These are phyloP conservation scores for Drosophila azteca DNA, from an alignment of 1,140 invertebrate genomes.

Conservation along the genomic window DNA sequence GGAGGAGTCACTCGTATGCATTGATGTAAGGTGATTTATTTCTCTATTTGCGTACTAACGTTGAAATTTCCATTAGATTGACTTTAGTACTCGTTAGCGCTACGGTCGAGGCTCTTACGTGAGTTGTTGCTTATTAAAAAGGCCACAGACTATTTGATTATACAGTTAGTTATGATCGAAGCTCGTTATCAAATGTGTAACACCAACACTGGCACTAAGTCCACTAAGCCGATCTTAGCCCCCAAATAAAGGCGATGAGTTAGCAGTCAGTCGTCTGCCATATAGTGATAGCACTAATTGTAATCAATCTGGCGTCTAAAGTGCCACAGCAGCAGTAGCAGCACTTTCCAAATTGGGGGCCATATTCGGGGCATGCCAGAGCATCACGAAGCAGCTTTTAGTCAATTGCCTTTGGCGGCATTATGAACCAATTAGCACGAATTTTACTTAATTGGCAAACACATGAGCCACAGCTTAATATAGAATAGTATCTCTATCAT, in stretches of 20 bases:
- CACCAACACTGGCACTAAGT: background rate
- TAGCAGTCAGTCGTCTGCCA: background rate
- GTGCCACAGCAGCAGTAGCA: background rate
- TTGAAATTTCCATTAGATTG: constrained; percentile 13
- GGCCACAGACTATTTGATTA: constrained; percentile 31
- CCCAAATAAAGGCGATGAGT: background rate
- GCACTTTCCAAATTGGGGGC: background rate
- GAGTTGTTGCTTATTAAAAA: constrained; percentile 31
- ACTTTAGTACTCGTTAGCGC: background rate
- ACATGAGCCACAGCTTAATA: constrained; percentile 33
- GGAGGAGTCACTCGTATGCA: constrained; percentile 10
- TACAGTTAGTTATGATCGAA: constrained; percentile 8
- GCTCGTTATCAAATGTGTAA: constrained; percentile 12
- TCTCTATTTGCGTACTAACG: constrained; percentile 24
- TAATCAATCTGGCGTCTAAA: constrained; percentile 29
- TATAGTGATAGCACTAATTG: constrained; percentile 26
- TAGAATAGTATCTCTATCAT: background rate
- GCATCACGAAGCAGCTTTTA: constrained; percentile 1
- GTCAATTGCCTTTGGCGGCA: constrained; percentile 46
- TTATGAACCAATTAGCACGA: constrained; percentile 53
- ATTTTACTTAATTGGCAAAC: constrained; percentile 55
- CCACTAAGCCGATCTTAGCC: background rate
- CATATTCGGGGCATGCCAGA: background rate
- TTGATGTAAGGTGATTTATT: constrained; percentile 17
- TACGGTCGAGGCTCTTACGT: constrained; percentile 26